phyloP scores from a whole-genome alignment of 2,888 invertebrate genomes.

The Octodonta nipae region DNA sequence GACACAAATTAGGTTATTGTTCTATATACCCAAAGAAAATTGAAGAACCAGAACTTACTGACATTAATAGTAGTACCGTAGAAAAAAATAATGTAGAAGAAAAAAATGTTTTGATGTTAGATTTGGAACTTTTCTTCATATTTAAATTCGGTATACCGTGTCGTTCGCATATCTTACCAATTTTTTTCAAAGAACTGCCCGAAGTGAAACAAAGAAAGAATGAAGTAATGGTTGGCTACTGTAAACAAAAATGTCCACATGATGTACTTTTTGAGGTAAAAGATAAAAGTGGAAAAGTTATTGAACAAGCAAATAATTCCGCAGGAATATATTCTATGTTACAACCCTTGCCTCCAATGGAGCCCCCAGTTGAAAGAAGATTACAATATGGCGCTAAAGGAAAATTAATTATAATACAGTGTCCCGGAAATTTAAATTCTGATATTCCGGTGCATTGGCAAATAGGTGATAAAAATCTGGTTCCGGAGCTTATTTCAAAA shows the following conservation, averaged over 20 bases:
- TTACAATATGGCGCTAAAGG: conserved; percentile 34
- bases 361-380: conserved; percentile 34
- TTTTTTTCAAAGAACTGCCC: conserved; percentile 30
- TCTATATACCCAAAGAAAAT: conserved; percentile 17
- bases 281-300: conserved; percentile 39
- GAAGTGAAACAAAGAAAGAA: conserved; percentile 36
- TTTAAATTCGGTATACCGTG: conserved; percentile 47
- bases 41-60: no score
- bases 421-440: conserved; percentile 43
- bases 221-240: conserved; percentile 43
- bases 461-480: conserved; percentile 38
- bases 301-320: conserved; percentile 47
- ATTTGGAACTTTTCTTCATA: conserved; percentile 29
- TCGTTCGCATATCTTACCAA: conserved; percentile 40
- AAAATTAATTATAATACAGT: conserved; percentile 32
- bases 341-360: conserved; percentile 37
- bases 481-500: conserved; percentile 36
- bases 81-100: no score
- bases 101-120: conserved; percentile 8
- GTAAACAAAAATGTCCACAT: conserved; percentile 40
- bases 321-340: conserved; percentile 44
- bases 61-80: no score
- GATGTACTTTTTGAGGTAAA: conserved; percentile 39
- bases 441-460: conserved; percentile 46
- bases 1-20: conserved; percentile 48